phyloP scores from a whole-genome alignment of 2,113 vertebrate genomes.

The Acrocephalus arundinaceus region DNA sequence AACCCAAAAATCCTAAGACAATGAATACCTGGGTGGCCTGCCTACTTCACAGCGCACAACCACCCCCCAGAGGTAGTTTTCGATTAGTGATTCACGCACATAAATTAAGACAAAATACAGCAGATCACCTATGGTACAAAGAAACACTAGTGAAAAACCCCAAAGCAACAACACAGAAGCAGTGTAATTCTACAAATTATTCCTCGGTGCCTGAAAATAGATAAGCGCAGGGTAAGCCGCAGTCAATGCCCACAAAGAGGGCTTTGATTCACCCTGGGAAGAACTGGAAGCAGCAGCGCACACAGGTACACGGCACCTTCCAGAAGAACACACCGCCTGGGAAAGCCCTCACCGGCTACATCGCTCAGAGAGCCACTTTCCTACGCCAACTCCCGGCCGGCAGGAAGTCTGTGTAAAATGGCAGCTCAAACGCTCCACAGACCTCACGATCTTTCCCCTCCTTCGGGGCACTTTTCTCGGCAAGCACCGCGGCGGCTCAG shows the following conservation, averaged over 20 bases:
- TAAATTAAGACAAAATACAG: not conserved
- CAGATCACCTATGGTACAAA: not conserved
- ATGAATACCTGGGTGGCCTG: rapidly evolving
- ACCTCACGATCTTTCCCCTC: not conserved
- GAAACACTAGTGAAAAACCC: not conserved
- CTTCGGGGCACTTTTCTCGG: not conserved
- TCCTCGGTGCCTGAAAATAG: not conserved
- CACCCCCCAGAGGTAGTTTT: rapidly evolving
- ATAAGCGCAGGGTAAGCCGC: not conserved
- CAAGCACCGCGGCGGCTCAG: not conserved
- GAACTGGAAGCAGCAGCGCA: not conserved
- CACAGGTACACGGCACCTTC: rapidly evolving
- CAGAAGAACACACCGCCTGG: rapidly evolving
- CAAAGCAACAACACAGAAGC: not conserved
- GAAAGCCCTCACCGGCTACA: not conserved
- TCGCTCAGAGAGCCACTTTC: not conserved
- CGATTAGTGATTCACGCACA: not conserved
- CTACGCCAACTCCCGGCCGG: not conserved
- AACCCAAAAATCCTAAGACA: no score
- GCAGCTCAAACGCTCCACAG: not conserved
- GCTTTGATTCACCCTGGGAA: rapidly evolving
- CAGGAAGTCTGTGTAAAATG: not conserved
- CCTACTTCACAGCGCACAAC: not conserved
- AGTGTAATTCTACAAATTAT: not conserved
- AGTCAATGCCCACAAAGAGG: not conserved